phyloP scores from a whole-genome alignment of 2,113 vertebrate species.

The Megalops atlanticus region DNA sequence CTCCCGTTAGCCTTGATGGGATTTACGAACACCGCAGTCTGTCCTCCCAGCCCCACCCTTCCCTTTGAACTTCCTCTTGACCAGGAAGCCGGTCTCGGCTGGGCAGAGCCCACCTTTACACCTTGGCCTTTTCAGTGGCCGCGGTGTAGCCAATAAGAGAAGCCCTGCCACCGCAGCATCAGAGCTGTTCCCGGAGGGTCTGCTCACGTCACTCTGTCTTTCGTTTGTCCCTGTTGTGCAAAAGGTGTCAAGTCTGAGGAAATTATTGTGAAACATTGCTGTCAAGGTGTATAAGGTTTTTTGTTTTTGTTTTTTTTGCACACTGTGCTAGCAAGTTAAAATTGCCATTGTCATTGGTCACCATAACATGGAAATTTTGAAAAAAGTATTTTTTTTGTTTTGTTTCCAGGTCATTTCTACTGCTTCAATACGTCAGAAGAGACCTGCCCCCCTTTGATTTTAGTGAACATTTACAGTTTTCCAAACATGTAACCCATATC shows the following conservation, averaged over 20 bases:
- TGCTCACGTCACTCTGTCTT: background rate
- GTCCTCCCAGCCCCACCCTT: background rate
- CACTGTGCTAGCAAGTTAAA: background rate
- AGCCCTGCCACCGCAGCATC: background rate
- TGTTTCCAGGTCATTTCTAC: too few relatives aligned
- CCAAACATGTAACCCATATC: background rate
- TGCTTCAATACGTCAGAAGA: too few relatives aligned
- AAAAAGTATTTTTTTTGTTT: too few relatives aligned
- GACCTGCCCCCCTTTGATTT: background rate
- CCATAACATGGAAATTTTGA: too few relatives aligned
- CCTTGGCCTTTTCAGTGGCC: background rate
- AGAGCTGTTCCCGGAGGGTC: background rate
- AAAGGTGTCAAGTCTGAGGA: background rate
- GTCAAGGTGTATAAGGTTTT: background rate
- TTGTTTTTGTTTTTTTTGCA: too few relatives aligned
- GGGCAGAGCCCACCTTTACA: background rate
- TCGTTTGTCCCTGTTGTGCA: background rate
- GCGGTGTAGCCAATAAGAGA: background rate
- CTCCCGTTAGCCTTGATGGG: conserved; percentile 50
- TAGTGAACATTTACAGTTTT: background rate
- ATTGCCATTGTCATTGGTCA: too few relatives aligned
- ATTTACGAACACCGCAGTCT: conserved; percentile 45
- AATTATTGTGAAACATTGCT: background rate
- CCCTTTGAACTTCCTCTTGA: background rate
- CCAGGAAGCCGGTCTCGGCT: background rate